These are phyloP conservation scores for Tubulanus polymorphus DNA, from an alignment of 2,888 invertebrate genomes.

Conservation along the genomic window DNA sequence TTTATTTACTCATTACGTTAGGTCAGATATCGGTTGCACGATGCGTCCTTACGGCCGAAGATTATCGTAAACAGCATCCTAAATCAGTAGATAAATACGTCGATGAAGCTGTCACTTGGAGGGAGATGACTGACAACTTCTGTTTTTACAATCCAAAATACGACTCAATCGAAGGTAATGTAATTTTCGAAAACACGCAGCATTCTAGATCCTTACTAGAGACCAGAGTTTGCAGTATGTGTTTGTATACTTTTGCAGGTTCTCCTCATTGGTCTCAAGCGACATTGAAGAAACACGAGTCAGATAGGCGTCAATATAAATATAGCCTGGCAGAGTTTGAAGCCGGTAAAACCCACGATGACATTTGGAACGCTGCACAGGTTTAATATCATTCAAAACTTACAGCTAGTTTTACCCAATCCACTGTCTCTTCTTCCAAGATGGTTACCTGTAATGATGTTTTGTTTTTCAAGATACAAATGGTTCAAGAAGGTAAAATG, in stretches of 20 bases:
- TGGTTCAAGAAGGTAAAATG: not conserved
- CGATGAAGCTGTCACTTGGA: constrained; percentile 79
- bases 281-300: constrained; percentile 70
- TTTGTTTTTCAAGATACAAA: not conserved
- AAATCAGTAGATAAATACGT: constrained; percentile 71
- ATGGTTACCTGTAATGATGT: too few species aligned
- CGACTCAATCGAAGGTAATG: constrained; percentile 75
- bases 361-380: constrained; percentile 85
- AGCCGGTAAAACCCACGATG: constrained; percentile 73
- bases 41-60: constrained; percentile 68
- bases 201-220: too few species aligned
- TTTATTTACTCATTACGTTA: too few species aligned
- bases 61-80: constrained; percentile 61
- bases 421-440: too few species aligned
- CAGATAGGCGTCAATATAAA: constrained; percentile 72
- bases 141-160: constrained; percentile 84
- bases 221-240: too few species aligned
- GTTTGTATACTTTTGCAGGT: constrained; percentile 39
- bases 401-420: too few species aligned
- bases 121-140: constrained; percentile 85
- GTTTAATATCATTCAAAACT: too few species aligned
- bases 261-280: constrained; percentile 73
- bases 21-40: constrained; percentile 82
- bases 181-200: too few species aligned
- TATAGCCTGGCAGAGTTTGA: constrained; percentile 72